phyloP scores from a whole-genome alignment of 2,888 invertebrate species.

The Cheilosia urbana region DNA sequence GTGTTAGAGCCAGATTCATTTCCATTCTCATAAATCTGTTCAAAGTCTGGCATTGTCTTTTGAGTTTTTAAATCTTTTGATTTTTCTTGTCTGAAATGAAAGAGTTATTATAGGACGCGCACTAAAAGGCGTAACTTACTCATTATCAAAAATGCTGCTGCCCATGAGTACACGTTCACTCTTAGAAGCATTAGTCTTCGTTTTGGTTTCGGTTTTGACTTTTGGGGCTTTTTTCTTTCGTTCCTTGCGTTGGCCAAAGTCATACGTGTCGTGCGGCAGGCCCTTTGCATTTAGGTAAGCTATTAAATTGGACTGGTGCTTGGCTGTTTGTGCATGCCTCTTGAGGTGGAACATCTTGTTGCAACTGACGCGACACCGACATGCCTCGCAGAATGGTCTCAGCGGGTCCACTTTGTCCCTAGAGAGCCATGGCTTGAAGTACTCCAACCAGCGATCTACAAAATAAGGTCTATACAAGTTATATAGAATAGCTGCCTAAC shows the following conservation, averaged over 20 bases:
- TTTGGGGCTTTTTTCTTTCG: conserved; percentile 30
- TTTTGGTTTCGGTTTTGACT: background rate
- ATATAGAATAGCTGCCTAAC: background rate
- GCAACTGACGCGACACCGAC: conserved; percentile 81
- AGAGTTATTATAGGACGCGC: background rate
- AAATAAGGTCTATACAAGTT: conserved; percentile 79
- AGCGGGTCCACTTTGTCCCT: conserved; percentile 79
- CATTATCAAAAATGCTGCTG: conserved; percentile 23
- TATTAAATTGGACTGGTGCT: conserved; percentile 81
- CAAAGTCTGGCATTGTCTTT: conserved; percentile 55
- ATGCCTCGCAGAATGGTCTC: conserved; percentile 81
- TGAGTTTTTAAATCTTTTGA: conserved; percentile 5
- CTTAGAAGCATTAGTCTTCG: conserved; percentile 42
- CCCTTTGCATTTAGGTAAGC: conserved; percentile 49
- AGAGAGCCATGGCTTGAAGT: conserved; percentile 81
- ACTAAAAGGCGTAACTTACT: conserved; percentile 24
- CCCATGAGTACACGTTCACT: conserved; percentile 67
- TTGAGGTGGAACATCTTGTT: conserved; percentile 81
- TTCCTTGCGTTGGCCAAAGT: conserved; percentile 55
- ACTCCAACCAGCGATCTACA: conserved; percentile 81
- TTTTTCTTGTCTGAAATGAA: conserved; percentile 37
- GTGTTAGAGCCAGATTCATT: background rate
- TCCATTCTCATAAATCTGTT: conserved; percentile 16
- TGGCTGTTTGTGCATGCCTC: conserved; percentile 81
- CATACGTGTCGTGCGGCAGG: conserved; percentile 31